Evolutionary conservation across 1,140 invertebrate species (phyloP).

Genomic region (Drosophila micromelanica): DNA sequence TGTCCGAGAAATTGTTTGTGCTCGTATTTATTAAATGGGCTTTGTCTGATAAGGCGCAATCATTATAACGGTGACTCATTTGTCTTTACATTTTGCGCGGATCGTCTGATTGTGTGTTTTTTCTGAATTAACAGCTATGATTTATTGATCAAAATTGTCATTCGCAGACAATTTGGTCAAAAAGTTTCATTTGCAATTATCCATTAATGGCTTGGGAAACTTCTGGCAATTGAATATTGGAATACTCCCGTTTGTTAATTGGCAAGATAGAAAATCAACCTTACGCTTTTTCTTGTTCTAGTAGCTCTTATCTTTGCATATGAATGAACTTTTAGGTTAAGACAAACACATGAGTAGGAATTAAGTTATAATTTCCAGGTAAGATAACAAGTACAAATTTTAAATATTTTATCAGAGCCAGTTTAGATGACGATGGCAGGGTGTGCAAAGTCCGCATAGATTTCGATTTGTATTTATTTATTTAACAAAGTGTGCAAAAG

Average conservation of each 20-base stretch:
- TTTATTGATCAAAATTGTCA: slow-evolving; percentile 26
- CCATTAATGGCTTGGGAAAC: not conserved
- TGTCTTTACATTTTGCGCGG: slow-evolving; percentile 1
- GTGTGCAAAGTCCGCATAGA: slow-evolving; percentile 15
- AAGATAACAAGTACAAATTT: slow-evolving; percentile 25
- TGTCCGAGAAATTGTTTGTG: not conserved
- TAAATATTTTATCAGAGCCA: slow-evolving; percentile 30
- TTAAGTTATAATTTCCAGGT: slow-evolving; percentile 21
- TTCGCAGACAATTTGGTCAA: not conserved
- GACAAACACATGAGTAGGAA: slow-evolving; percentile 13
- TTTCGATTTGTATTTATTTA: not conserved
- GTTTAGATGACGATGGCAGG: not conserved
- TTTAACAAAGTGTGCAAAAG: too few species aligned
- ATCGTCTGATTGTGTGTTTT: slow-evolving; percentile 17
- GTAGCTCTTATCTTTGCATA: slow-evolving; percentile 26
- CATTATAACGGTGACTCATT: slow-evolving; percentile 19
- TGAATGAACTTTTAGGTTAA: not conserved
- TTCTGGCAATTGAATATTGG: not conserved
- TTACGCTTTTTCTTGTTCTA: not conserved
- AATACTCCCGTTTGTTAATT: not conserved
- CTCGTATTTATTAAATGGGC: slow-evolving; percentile 7
- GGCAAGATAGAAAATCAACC: not conserved
- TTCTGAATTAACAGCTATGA: not conserved
- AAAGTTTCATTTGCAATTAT: slow-evolving; percentile 15
- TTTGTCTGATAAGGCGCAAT: slow-evolving; percentile 17